A percentile compares a stretch with the other conserved stretches of the same genome.
Conservation (phyloP, 2,113 vertebrate genomes). For the Amblyopsis rosae region DNA sequence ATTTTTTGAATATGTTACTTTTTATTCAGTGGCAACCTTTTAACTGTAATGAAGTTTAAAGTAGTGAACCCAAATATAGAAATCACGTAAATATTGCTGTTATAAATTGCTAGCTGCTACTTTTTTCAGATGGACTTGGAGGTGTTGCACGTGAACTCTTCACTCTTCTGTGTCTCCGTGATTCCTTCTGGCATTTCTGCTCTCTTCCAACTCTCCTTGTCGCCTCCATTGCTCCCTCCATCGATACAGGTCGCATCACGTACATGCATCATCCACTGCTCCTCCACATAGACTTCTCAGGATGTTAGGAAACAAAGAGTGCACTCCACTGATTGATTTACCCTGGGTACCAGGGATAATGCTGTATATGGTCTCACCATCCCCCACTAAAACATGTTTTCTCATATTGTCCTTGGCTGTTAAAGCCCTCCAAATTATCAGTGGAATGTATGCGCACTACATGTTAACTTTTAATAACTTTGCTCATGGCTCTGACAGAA, state of each 20-base stretch:
- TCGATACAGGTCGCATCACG: constrained; percentile 26
- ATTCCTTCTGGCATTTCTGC: neutral
- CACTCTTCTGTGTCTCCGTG: neutral
- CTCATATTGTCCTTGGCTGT: constrained; percentile 38
- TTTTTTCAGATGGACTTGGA: too few relatives aligned
- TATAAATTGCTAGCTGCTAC: too few relatives aligned
- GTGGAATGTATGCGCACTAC: neutral
- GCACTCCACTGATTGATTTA: constrained; percentile 51
- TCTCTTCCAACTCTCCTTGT: neutral
- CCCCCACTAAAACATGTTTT: constrained; percentile 48
- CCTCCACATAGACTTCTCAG: constrained; percentile 41
- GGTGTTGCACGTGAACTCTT: too few relatives aligned
- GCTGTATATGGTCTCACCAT: constrained; percentile 52
- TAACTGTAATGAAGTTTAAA: too few relatives aligned
- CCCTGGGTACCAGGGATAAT: constrained; percentile 23
- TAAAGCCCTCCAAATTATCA: constrained; percentile 33
- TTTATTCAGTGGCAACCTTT: too few relatives aligned
- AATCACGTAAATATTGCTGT: too few relatives aligned
- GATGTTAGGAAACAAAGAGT: neutral
- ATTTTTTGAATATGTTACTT: too few relatives aligned
- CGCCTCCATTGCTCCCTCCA: neutral
- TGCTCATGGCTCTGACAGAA: constrained; percentile 1
- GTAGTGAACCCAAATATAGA: too few relatives aligned
- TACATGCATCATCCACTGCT: constrained; percentile 54
- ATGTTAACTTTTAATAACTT: constrained; percentile 30